These are phyloP conservation scores for Clangula hyemalis DNA, from an alignment of 2,797 vertebrate species.

Conservation along the genomic window DNA sequence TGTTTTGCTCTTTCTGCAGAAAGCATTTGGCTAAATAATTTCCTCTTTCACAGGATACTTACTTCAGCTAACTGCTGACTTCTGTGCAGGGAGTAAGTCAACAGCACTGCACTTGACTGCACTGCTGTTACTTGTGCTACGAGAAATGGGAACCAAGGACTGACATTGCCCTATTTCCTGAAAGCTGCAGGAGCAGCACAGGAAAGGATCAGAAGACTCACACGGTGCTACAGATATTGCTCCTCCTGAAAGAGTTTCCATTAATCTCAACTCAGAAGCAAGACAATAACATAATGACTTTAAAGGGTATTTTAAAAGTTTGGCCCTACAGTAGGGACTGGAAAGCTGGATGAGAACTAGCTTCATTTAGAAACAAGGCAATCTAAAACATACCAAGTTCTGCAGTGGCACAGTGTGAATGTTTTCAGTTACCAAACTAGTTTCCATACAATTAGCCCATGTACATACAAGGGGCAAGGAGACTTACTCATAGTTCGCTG, in stretches of 20 bases:
- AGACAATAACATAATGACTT: not conserved
- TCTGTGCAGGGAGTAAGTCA: not conserved
- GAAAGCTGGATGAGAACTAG: not conserved
- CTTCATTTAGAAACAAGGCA: not conserved
- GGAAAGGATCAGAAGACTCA: not conserved
- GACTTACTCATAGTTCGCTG: conserved; percentile 93
- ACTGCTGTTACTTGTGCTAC: not conserved
- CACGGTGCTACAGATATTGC: not conserved
- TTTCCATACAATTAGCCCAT: not conserved
- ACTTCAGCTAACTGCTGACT: not conserved
- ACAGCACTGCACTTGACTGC: not conserved
- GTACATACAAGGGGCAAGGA: not conserved
- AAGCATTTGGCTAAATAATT: not conserved
- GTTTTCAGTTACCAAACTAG: not conserved
- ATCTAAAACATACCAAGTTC: not conserved
- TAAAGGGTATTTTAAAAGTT: not conserved
- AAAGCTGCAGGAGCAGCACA: not conserved
- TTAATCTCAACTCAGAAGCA: not conserved
- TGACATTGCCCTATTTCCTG: not conserved
- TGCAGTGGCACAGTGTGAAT: not conserved
- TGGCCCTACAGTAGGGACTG: not conserved
- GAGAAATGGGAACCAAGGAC: not conserved
- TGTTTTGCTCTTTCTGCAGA: not conserved
- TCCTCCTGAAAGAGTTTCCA: not conserved
- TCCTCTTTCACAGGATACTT: not conserved